A percentile compares a stretch with the other conserved stretches of the same genome.
Evolutionary conservation across 2,113 vertebrate genomes (phyloP).

Genomic region (Origma solitaria): DNA sequence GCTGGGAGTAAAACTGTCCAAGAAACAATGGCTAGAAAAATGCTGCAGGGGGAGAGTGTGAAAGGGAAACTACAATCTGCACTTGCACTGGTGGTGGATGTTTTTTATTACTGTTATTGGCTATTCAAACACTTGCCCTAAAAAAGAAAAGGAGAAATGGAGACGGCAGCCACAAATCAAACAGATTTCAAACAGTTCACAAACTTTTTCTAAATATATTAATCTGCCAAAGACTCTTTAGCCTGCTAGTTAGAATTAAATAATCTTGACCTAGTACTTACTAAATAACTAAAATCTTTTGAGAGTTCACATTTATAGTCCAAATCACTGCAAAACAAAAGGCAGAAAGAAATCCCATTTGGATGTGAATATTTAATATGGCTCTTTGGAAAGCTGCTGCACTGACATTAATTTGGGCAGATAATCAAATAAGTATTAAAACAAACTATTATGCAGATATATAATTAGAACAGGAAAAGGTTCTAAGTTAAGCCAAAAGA

Average conservation of each 20-base stretch:
- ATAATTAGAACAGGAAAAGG: not conserved
- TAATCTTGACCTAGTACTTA: not conserved
- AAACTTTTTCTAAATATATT: not conserved
- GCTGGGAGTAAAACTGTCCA: not conserved
- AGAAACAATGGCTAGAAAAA: not conserved
- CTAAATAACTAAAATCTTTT: not conserved
- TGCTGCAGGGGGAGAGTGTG: not conserved
- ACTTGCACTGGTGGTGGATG: not conserved
- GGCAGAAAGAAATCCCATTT: conserved; percentile 10
- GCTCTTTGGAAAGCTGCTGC: not conserved
- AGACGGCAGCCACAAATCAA: not conserved
- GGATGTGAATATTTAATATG: not conserved
- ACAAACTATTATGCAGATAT: not conserved
- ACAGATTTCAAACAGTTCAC: not conserved
- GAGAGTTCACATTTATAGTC: not conserved
- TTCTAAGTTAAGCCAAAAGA: not conserved
- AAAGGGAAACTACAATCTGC: not conserved
- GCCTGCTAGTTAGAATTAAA: not conserved
- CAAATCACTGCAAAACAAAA: not conserved
- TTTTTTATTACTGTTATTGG: not conserved
- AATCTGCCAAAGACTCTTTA: not conserved
- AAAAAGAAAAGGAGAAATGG: not conserved
- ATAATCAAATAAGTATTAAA: conserved; percentile 39
- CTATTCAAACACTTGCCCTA: not conserved
- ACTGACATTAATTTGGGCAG: not conserved